Evolutionary conservation across 2,888 invertebrate species (phyloP), one percentile per base, ranked within the genome.

Genomic region (Chironomus riparius): DNA sequence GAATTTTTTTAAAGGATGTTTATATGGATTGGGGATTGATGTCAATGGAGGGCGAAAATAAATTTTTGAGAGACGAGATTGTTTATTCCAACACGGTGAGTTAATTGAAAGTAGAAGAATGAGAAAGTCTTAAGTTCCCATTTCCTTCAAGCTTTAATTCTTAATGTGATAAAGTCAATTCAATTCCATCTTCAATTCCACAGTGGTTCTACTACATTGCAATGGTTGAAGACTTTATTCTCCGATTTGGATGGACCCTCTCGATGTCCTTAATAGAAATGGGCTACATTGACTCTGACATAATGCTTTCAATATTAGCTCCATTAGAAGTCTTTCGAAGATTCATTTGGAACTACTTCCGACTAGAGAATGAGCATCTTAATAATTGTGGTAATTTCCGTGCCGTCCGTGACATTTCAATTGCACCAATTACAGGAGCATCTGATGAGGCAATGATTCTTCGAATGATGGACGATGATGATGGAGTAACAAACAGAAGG

Each of bases 351-450:
- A 94, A 94, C 82, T 94, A 92, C 81, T 93, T 94, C 85, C 93
- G 94, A 2, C 83, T 94, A 79, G 94, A 94, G 84, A 94, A 95
- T 83, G 94, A 94, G 81, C 94, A 95, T 82, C 85, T 95, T 77
- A 94, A 95, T 84, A 94, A 94, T 83, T 94, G 94, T 83, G 94
- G 94, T 85, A 89, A 90, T 84, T 95, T 95, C 86, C 87, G 94
- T 82, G 94, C 94, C 7, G 94, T 95, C 0, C 85, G 94, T 70
- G 94, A 94, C 82, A 94, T 94, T 78, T 91, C 91, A 1, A 90
- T 92, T 10, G 91, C 91, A 4, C 92, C 92, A 5, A 87, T 92
- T 79, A 89, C 91, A 81, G 89, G 91, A 22, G 13, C 38, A 15
- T 88, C 88, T 24, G 90, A 91, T 81, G 89, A 91, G 83, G 87